Base-by-base conservation (phyloP, 2,888 invertebrate genomes). In the Gastrophysa polygoni region DNA sequence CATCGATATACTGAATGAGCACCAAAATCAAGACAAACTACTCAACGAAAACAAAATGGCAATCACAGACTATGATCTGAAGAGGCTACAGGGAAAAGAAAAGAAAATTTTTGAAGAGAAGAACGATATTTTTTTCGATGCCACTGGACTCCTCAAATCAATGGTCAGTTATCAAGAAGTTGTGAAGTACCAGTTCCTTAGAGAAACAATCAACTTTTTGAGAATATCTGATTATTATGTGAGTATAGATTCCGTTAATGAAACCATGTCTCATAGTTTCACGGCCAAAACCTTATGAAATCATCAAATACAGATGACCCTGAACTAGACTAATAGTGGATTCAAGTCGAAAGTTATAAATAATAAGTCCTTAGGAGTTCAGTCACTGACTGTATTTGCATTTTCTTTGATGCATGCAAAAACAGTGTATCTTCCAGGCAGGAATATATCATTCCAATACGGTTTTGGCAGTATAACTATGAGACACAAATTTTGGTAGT, bases 221-320 rank as follows among this genome's bases (percentile, higher is more conserved):
- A 64, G 74, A 57, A 58, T 80, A 28, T 59, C 54, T 38, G 71
- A 76, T 57, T 72, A 63, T 63, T 69, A 76, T 64, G 80, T 80
- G 49, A 34, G 62, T 54, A 47, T 10, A 18, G 18, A 34, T 34
- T 5, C 24, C 11, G 8, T 21, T 1, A 14, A 4, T 49, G 14
- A n/a, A n/a, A n/a, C n/a, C n/a, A n/a, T n/a, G n/a, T n/a, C n/a
- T n/a, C n/a, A n/a, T n/a, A n/a, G n/a, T n/a, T n/a, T n/a, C n/a
- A n/a, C n/a, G n/a, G n/a, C n/a, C n/a, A n/a, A n/a, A n/a, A n/a
- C n/a, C n/a, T n/a, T n/a, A n/a, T n/a, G n/a, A n/a, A n/a, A n/a
- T n/a, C n/a, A n/a, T n/a, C n/a, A n/a, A n/a, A n/a, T n/a, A n/a
- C n/a, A n/a, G n/a, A n/a, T n/a, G n/a, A n/a, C n/a, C n/a, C n/a